Evolutionary conservation across 2,113 vertebrate genomes (phyloP).

Genomic region (Mesitornis unicolor): DNA sequence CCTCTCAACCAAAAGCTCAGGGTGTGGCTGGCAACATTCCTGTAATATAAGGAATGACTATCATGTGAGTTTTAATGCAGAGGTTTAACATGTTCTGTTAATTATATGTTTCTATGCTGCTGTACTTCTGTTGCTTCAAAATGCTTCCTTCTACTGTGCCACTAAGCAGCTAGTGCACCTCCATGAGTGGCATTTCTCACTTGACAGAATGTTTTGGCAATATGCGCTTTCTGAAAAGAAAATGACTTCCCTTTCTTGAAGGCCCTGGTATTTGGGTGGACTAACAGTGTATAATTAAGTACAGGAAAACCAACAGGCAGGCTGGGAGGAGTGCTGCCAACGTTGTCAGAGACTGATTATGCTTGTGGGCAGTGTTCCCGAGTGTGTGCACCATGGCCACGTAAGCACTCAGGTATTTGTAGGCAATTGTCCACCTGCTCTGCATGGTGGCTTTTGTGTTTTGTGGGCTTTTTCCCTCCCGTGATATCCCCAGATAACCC

Average conservation of each 20-base stretch:
- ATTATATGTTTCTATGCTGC: neutral
- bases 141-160: neutral
- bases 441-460: neutral
- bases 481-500: neutral
- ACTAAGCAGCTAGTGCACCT: neutral
- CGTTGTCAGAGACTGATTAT: neutral
- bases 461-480: rapidly evolving
- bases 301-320: neutral
- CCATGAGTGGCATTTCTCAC: neutral
- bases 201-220: neutral
- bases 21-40: conserved; percentile 41
- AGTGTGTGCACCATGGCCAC: neutral
- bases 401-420: neutral
- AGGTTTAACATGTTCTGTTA: neutral
- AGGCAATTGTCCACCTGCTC: neutral
- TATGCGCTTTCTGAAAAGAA: neutral
- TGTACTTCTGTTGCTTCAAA: neutral
- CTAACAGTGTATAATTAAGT: neutral
- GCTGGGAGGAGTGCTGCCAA: neutral
- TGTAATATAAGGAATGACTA: neutral
- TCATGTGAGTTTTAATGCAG: neutral
- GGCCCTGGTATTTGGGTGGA: neutral
- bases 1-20: neutral
- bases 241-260: neutral
- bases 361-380: neutral